Evolutionary conservation across 1,140 invertebrate genomes (phyloP), one percentile per base, ranked within the genome.

Genomic region (Drosophila leontia): DNA sequence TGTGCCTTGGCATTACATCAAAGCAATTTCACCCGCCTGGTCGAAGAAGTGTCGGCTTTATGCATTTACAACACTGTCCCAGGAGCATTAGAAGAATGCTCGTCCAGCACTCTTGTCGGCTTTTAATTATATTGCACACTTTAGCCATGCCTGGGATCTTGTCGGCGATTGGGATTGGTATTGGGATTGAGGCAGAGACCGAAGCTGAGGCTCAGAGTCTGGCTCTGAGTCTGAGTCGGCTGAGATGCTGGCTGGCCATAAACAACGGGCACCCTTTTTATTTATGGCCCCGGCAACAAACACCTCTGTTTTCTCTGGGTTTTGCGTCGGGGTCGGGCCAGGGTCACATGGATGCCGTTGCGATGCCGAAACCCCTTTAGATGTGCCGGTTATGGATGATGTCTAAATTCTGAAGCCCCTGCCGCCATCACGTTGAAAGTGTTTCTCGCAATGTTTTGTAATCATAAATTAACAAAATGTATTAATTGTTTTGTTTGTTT

Each of bases 401-500:
- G 85, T 90, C 85, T 90, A 90, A 79, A 90, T 90, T 90, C 81
- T 82, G 78, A 3, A 15, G 7, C 7, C 45, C 19, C 26, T 29
- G 26, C 26, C 44, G 7, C 19, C 19, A 3, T 26, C 7, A 23
- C 12, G 45, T 2, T 7, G 57, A 87, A 88, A 88, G 84, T 88
- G 84, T 88, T 88, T 88, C 84, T 80, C 77, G 84, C 84, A 88
- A 88, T 90, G 86, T 90, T 91, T 88, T 81, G 75, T 81, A 91
- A 91, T 91, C 90, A 91, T 91, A 91, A 91, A 91, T 91, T 91
- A 90, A 91, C 85, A 91, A 91, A 91, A 90, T 91, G 82, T 91
- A 90, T 91, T 91, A 91, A 91, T 91, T 91, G 90, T 91, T 91
- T 86, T 86, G 84, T 91, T 83, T 91, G 75, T 78, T 78, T 91